phyloP scores from a whole-genome alignment of 2,888 invertebrate genomes.

The Lordiphosa andalusiaca region DNA sequence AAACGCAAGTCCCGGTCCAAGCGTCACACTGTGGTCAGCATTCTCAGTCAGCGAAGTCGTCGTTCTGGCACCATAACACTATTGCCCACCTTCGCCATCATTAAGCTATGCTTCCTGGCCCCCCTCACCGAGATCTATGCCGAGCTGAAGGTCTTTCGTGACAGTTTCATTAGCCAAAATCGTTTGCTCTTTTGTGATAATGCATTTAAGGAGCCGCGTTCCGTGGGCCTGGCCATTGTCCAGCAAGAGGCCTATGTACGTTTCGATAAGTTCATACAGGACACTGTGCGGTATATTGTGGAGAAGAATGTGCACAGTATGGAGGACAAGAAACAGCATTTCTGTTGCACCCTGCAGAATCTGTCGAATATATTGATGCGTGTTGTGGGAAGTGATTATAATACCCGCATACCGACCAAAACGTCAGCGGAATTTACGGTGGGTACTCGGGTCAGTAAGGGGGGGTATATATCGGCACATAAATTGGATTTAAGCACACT shows the following conservation, averaged over 20 bases:
- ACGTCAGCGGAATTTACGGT: slow-evolving; percentile 58
- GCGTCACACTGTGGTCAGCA: neutral
- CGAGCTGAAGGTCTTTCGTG: slow-evolving; percentile 43
- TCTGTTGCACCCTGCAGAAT: slow-evolving; percentile 64
- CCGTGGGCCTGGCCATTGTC: neutral
- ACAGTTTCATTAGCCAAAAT: slow-evolving; percentile 43
- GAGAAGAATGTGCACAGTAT: slow-evolving; percentile 31
- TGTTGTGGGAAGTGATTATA: slow-evolving; percentile 65
- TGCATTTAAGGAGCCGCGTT: rapidly evolving
- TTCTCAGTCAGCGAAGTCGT: neutral
- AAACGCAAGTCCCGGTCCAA: neutral
- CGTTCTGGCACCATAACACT: neutral
- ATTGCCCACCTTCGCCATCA: slow-evolving; percentile 47
- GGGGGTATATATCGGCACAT: no score
- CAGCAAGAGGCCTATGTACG: slow-evolving; percentile 32
- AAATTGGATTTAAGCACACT: no score
- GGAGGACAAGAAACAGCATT: slow-evolving; percentile 47
- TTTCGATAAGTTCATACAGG: slow-evolving; percentile 44
- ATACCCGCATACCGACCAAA: slow-evolving; percentile 50
- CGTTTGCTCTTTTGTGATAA: slow-evolving; percentile 43
- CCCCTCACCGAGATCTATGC: slow-evolving; percentile 47
- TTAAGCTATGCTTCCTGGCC: slow-evolving; percentile 46
- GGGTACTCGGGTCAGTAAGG: slow-evolving; percentile 2
- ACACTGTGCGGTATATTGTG: slow-evolving; percentile 42
- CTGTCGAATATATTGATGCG: slow-evolving; percentile 62